Base-by-base conservation (phyloP, 2,797 vertebrate genomes). In the Synaphobranchus kaupii region DNA sequence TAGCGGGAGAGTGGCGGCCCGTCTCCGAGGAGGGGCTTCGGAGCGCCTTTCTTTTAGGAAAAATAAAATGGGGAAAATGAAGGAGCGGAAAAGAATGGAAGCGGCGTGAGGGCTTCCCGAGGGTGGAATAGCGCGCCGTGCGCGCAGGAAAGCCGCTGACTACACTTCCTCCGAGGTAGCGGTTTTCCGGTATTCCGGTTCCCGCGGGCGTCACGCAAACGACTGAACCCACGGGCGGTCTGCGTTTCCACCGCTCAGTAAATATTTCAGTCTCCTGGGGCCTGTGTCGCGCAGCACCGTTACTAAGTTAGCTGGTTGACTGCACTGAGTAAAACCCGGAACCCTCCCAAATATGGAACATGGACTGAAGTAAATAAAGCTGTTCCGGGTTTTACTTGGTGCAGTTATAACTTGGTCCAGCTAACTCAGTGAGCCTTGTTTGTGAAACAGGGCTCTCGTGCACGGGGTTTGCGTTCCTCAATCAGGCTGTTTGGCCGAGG, bases 81-180 rank as follows among this genome's bases (percentile, higher is more conserved):
- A 88, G 73, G 68, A 89, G 85, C 39, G 9, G 84, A n/a, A 90
- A 54, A 73, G 66, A 47, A 81, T 84, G 84, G 71, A 87, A 87
- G 87, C 20, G 84, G 84, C 56, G 68, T 81, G 81, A 68, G 71
- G 34, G 20, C 28, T 54, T 68, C 28, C 83, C 54, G 58, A 76
- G 86, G 89, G 88, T 50, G 87, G 82, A 84, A 84, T 63, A 68
- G 78, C 82, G 86, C 80, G 25, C 84, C 52, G 73, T 83, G 73
- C 58, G 73, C 56, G 84, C 86, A 90, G 86, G 84, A 90, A 88
- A 84, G 71, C 88, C 78, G 52, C 31, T 39, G 47, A 71, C 86
- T 88, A 78, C 86, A 86, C 81, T 91, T 91, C 85, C 71, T 90
- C 85, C 39, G 54, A 84, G 68, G 66, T 89, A 88, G 86, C 54